Conservation (phyloP, 64 coral and sea anemone genomes). For the Dendronephthya gigantea region DNA sequence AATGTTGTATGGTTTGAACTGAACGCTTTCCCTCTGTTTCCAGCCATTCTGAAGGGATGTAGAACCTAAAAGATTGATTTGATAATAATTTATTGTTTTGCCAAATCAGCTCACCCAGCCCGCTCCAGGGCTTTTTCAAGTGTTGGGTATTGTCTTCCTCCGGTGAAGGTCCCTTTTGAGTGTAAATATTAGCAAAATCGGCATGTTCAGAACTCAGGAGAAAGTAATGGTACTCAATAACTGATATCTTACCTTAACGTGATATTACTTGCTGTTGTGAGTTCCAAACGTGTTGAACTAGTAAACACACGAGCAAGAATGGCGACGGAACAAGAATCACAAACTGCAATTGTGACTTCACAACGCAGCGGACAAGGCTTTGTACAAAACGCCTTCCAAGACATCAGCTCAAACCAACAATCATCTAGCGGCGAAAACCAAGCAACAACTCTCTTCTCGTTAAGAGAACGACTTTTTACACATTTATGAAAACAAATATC, state of each 20-base stretch:
- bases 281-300: neutral
- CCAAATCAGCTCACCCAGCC: no score
- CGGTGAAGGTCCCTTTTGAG: no score
- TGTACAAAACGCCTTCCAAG: neutral
- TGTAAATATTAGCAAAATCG: no score
- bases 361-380: neutral
- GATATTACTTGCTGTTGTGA: neutral
- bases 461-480: neutral
- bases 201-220: no score
- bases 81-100: neutral
- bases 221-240: no score
- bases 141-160: no score
- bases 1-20: neutral
- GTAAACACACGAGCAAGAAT: neutral
- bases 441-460: neutral
- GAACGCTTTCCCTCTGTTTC: neutral
- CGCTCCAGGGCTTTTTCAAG: no score
- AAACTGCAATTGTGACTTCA: neutral
- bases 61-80: neutral
- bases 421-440: neutral
- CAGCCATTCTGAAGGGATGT: neutral
- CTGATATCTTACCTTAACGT: neutral
- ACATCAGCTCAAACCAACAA: conserved; percentile 1
- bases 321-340: neutral
- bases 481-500: conserved; percentile 4